phyloP scores from a whole-genome alignment of 2,888 invertebrate genomes.

The Nymphalis urticae region DNA sequence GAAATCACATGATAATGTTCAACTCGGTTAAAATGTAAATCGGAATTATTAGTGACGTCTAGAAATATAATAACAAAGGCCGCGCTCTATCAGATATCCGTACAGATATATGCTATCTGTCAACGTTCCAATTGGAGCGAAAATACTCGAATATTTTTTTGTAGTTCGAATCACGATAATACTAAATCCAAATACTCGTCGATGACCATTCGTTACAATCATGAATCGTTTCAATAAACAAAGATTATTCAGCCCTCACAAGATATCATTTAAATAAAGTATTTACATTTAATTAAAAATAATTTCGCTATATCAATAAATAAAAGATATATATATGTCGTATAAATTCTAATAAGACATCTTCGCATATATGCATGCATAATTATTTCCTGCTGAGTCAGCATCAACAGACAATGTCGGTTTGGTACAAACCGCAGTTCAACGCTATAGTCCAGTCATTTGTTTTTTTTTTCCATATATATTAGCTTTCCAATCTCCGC shows the following conservation, averaged over 20 bases:
- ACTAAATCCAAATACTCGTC: not conserved
- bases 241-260: not conserved
- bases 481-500: no score
- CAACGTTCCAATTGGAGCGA: constrained; percentile 1
- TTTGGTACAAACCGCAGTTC: constrained; percentile 8
- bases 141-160: not conserved
- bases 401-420: constrained; percentile 9
- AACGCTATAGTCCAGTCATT: not conserved
- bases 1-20: no score
- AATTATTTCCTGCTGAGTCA: constrained; percentile 35
- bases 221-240: not conserved
- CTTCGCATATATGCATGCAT: constrained; percentile 23
- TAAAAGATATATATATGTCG: constrained; percentile 8
- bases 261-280: not conserved
- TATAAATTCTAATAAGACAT: constrained; percentile 27
- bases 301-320: constrained; percentile 5
- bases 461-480: no score
- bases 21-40: no score
- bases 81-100: constrained; percentile 1
- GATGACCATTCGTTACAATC: not conserved
- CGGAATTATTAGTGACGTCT: no score
- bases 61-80: no score
- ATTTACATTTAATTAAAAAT: not conserved
- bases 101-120: constrained; percentile 6
- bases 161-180: not conserved